Conservation (phyloP, 2,113 vertebrate genomes). For the Xiphophorus maculatus region DNA sequence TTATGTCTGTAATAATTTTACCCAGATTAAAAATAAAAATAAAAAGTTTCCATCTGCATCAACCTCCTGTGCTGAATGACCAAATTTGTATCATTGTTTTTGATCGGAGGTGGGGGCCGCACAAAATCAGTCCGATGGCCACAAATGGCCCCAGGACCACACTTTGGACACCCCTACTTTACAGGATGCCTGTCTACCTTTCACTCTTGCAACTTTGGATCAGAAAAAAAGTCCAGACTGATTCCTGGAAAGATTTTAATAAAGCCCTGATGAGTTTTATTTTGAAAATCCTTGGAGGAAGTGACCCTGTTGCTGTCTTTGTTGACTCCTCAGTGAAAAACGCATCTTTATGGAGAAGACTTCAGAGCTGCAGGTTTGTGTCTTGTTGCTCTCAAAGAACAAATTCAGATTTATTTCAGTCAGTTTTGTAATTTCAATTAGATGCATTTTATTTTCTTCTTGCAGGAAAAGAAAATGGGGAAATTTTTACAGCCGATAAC, state of each 20-base stretch:
- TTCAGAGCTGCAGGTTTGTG: conserved; percentile 35
- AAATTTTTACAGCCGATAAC: conserved; percentile 18
- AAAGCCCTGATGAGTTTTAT: conserved; percentile 12
- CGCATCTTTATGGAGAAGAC: conserved; percentile 26
- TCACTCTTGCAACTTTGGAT: too few species aligned
- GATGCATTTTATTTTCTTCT: not conserved
- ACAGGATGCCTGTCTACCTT: too few species aligned
- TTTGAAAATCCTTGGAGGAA: conserved; percentile 53
- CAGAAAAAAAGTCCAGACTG: not conserved
- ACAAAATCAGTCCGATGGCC: too few species aligned
- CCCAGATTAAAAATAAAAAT: too few species aligned
- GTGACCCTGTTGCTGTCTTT: not conserved
- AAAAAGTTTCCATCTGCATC: too few species aligned
- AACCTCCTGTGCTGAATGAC: too few species aligned
- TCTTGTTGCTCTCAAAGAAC: not conserved
- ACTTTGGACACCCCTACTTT: too few species aligned
- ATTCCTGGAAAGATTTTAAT: not conserved
- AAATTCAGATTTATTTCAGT: not conserved
- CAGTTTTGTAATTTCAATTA: not conserved
- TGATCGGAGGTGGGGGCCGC: too few species aligned
- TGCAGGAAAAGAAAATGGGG: conserved; percentile 29
- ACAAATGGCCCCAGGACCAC: too few species aligned
- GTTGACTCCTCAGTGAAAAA: not conserved
- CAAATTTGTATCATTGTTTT: too few species aligned
- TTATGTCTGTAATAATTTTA: too few species aligned